Percentiles rank a stretch among this genome's conserved stretches.
Evolutionary conservation across 1,140 invertebrate species (phyloP).

Genomic region (Dinothrombium tinctorium): DNA sequence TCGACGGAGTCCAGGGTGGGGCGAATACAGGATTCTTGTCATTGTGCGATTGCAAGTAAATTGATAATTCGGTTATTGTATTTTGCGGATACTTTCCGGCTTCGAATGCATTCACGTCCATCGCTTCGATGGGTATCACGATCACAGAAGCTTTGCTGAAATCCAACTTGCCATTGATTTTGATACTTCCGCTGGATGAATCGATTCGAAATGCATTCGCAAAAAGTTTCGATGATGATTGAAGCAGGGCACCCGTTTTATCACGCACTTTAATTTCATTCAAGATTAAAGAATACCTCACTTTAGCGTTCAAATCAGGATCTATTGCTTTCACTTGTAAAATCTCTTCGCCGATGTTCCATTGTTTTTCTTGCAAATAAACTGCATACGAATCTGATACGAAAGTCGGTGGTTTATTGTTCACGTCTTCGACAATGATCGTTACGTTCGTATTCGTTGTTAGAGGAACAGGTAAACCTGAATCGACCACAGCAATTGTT

Average conservation of each 20-base stretch:
- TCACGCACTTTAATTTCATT: slow-evolving; percentile 1
- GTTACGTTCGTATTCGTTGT: slow-evolving; percentile 40
- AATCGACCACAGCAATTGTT: slow-evolving; percentile 30
- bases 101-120: slow-evolving; percentile 11
- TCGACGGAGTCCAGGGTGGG: slow-evolving; percentile 20
- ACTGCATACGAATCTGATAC: slow-evolving; percentile 19
- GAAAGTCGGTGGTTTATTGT: slow-evolving; percentile 43
- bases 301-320: slow-evolving; percentile 6
- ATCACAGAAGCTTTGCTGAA: slow-evolving; percentile 13
- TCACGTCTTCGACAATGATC: slow-evolving; percentile 39
- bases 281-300: slow-evolving; percentile 2
- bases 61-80: slow-evolving; percentile 35
- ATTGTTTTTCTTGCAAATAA: slow-evolving; percentile 20
- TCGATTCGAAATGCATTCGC: slow-evolving; percentile 14
- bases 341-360: slow-evolving; percentile 17
- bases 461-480: slow-evolving; percentile 14
- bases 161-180: slow-evolving; percentile 10
- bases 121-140: slow-evolving; percentile 10
- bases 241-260: background rate
- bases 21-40: slow-evolving; percentile 52
- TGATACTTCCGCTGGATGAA: slow-evolving; percentile 11
- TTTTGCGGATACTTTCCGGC: background rate
- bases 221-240: background rate
- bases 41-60: slow-evolving; percentile 52
- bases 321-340: slow-evolving; percentile 23